These are phyloP conservation scores for Cavia aperea DNA, from an alignment of 2,113 vertebrate genomes.

Conservation along the genomic window DNA sequence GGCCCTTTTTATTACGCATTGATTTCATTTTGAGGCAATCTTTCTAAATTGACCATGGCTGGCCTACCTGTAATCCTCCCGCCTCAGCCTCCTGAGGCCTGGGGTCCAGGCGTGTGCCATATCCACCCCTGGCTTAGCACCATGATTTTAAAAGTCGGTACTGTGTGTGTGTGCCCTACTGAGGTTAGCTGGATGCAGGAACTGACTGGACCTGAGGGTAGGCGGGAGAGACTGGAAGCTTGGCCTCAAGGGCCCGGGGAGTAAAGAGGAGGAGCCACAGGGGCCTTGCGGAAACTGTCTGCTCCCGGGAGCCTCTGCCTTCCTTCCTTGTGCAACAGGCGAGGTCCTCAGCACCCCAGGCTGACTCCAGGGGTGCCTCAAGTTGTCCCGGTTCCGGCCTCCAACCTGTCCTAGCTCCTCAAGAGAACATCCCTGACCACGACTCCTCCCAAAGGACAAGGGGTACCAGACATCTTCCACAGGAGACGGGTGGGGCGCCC, in stretches of 20 bases:
- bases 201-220: too few relatives aligned
- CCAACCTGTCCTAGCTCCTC: neutral
- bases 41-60: neutral
- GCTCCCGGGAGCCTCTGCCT: neutral
- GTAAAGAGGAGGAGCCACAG: neutral
- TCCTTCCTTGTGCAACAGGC: neutral
- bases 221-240: neutral
- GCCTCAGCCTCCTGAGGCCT: neutral
- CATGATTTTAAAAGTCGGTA: neutral
- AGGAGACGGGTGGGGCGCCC: neutral
- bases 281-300: neutral
- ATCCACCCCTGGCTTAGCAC: neutral
- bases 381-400: neutral
- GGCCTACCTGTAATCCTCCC: neutral
- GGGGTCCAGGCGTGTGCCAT: neutral
- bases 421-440: neutral
- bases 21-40: neutral
- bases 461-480: too few relatives aligned
- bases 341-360: too few relatives aligned
- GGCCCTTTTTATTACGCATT: neutral
- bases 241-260: neutral
- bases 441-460: neutral
- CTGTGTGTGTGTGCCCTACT: neutral
- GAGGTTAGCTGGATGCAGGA: neutral
- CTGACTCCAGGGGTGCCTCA: neutral